Conservation (phyloP, 2,797 vertebrate species). For the Labroides dimidiatus region DNA sequence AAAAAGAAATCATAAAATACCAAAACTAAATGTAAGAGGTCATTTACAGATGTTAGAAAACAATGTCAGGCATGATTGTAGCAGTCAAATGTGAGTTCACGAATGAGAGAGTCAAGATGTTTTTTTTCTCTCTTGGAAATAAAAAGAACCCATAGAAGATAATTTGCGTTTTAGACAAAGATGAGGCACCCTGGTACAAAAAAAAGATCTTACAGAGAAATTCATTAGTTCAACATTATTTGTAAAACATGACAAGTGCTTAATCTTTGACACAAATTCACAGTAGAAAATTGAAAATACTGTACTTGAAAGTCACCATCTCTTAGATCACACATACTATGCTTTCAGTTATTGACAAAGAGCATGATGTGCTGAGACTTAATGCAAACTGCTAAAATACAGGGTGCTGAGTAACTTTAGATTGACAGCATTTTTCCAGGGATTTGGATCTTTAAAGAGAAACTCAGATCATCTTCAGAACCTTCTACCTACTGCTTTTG, state of each 20-base stretch:
- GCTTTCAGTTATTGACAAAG: conserved; percentile 7
- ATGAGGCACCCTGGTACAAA: not conserved
- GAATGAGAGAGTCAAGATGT: too few species aligned
- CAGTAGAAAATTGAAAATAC: not conserved
- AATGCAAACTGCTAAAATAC: conserved; percentile 26
- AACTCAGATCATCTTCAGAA: conserved; percentile 34
- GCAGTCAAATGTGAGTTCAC: too few species aligned
- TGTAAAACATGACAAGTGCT: not conserved
- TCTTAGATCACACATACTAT: not conserved
- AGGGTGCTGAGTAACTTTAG: conserved; percentile 39
- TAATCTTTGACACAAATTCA: conserved; percentile 1
- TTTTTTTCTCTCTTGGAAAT: too few species aligned
- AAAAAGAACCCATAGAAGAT: not conserved
- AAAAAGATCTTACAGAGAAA: too few species aligned
- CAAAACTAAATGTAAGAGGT: not conserved
- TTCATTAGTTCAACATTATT: not conserved
- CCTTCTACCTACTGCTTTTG: conserved; percentile 52
- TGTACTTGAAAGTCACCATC: not conserved
- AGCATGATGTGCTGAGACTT: not conserved
- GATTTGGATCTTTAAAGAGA: conserved; percentile 32
- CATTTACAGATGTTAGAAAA: not conserved
- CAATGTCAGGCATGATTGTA: too few species aligned
- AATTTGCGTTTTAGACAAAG: not conserved
- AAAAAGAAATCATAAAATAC: not conserved
- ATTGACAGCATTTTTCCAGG: conserved; percentile 45